Evolutionary conservation across 2,797 vertebrate species (phyloP).

Genomic region (Tolypeutes matacus): DNA sequence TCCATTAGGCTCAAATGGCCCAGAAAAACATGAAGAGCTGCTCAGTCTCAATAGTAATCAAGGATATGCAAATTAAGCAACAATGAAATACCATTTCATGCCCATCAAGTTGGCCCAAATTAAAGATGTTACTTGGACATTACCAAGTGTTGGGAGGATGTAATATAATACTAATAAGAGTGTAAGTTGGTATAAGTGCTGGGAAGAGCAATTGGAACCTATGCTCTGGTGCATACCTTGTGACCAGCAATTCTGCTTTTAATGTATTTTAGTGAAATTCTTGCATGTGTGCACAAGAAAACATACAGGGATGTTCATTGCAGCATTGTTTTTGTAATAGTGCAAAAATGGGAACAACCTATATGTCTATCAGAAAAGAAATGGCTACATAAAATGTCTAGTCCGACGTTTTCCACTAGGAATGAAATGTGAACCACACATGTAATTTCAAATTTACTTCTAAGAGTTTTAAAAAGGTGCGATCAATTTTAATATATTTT

Average conservation of each 20-base stretch:
- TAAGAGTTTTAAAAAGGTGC: slow-evolving; percentile 52
- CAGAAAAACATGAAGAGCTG: slow-evolving; percentile 38
- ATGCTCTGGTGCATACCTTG: neutral
- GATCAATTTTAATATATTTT: slow-evolving; percentile 45
- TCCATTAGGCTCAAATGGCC: neutral
- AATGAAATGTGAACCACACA: neutral
- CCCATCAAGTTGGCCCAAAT: slow-evolving; percentile 25
- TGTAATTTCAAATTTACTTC: slow-evolving; percentile 53
- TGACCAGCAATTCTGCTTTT: slow-evolving; percentile 30
- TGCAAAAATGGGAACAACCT: neutral
- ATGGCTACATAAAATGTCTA: slow-evolving; percentile 12
- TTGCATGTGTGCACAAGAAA: slow-evolving; percentile 23
- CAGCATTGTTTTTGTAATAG: neutral
- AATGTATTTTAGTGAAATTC: neutral
- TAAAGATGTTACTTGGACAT: slow-evolving; percentile 57
- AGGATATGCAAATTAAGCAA: slow-evolving; percentile 24
- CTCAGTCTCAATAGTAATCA: slow-evolving; percentile 29
- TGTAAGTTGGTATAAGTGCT: neutral
- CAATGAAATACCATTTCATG: slow-evolving; percentile 42
- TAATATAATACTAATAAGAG: neutral
- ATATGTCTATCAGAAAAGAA: neutral
- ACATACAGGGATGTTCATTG: neutral
- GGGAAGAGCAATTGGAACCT: neutral
- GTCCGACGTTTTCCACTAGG: slow-evolving; percentile 8
- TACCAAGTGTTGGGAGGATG: slow-evolving; percentile 26